phyloP scores from a whole-genome alignment of 1,140 invertebrate species.

The Camponotus floridanus region DNA sequence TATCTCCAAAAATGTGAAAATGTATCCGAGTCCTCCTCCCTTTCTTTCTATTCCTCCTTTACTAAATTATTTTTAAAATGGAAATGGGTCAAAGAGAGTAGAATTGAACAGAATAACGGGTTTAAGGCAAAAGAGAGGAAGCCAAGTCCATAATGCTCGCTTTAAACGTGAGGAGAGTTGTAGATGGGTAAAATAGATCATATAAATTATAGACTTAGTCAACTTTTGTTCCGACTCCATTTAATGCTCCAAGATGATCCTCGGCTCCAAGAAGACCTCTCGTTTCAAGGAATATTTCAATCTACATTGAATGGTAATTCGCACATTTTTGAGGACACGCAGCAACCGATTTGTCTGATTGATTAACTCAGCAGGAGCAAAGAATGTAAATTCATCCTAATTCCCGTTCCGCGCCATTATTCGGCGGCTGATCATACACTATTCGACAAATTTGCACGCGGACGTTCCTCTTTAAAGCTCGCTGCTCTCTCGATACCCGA shows the following conservation, averaged over 20 bases:
- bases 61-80: neutral
- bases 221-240: slow-evolving; percentile 17
- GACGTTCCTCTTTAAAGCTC: slow-evolving; percentile 60
- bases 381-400: neutral
- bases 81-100: neutral
- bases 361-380: neutral
- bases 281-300: neutral
- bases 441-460: slow-evolving; percentile 18
- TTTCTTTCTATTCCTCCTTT: too few relatives aligned
- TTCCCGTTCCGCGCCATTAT: neutral
- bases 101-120: neutral
- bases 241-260: slow-evolving; percentile 28
- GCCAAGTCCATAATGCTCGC: neutral
- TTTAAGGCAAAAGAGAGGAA: slow-evolving; percentile 17
- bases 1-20: neutral
- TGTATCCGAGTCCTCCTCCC: neutral
- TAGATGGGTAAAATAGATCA: slow-evolving; percentile 15
- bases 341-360: slow-evolving; percentile 18
- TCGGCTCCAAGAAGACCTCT: neutral
- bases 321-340: neutral
- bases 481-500: slow-evolving; percentile 49
- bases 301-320: neutral
- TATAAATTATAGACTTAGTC: slow-evolving; percentile 43
- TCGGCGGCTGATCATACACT: neutral
- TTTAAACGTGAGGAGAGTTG: slow-evolving; percentile 20